phyloP scores from a whole-genome alignment of 2,113 vertebrate species.

The Litocranius walleri region DNA sequence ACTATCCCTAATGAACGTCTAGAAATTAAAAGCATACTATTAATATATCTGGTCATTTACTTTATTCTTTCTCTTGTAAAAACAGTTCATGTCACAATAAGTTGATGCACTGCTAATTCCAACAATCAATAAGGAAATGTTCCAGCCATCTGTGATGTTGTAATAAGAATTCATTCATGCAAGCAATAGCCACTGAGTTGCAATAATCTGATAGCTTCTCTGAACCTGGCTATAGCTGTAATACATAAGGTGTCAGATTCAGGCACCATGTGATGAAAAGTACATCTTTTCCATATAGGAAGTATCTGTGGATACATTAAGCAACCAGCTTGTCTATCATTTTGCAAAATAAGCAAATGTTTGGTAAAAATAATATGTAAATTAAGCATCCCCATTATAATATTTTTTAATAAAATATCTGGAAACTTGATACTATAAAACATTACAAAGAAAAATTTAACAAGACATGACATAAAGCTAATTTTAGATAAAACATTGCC shows the following conservation, averaged over 20 bases:
- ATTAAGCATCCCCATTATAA: background rate
- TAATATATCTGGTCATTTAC: background rate
- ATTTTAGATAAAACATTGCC: background rate
- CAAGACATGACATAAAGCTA: background rate
- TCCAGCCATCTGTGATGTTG: constrained; percentile 10
- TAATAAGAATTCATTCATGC: background rate
- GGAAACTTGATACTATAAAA: background rate
- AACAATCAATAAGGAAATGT: background rate
- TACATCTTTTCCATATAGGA: background rate
- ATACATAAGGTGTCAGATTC: background rate
- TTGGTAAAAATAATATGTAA: background rate
- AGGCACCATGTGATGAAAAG: background rate
- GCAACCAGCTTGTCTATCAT: background rate
- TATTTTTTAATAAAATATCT: background rate
- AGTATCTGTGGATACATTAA: background rate
- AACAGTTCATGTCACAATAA: background rate
- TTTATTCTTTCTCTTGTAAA: background rate
- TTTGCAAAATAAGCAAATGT: background rate
- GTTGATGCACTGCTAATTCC: background rate
- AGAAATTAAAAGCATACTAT: constrained; percentile 1
- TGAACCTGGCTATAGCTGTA: background rate
- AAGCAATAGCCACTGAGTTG: background rate
- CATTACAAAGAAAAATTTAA: background rate
- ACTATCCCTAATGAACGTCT: background rate
- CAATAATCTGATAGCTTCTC: background rate